These are phyloP conservation scores for Petaurus breviceps DNA, from an alignment of 2,113 vertebrate genomes.

Conservation along the genomic window DNA sequence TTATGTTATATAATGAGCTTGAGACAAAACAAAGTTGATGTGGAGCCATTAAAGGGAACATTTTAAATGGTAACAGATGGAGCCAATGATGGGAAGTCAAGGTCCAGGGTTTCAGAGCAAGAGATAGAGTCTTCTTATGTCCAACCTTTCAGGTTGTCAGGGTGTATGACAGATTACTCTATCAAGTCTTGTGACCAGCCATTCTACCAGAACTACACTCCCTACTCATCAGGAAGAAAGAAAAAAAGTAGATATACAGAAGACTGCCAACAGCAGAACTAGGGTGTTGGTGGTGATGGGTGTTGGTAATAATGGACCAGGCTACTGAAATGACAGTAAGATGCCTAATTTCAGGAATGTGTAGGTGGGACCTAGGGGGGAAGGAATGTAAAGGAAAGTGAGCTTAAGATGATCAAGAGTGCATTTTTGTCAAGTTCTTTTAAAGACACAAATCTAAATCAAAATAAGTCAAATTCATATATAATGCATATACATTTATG, in stretches of 20 bases:
- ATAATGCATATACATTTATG: constrained; percentile 21
- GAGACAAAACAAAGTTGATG: constrained; percentile 69
- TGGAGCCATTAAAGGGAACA: constrained; percentile 77
- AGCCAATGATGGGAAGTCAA: constrained; percentile 36
- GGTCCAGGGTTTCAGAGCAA: constrained; percentile 11
- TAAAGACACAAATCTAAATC: constrained; percentile 28
- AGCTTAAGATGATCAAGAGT: constrained; percentile 15
- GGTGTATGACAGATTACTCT: background rate
- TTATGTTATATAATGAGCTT: constrained; percentile 75
- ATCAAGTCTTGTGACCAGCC: background rate
- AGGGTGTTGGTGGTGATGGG: background rate
- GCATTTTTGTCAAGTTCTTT: constrained; percentile 20
- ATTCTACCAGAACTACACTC: background rate
- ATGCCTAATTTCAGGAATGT: constrained; percentile 5
- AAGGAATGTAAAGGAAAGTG: background rate
- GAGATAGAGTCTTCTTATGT: background rate
- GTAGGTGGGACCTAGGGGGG: background rate
- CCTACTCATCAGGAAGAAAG: background rate
- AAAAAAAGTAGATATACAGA: background rate
- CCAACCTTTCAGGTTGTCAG: background rate
- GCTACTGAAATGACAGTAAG: background rate
- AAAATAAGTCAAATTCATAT: constrained; percentile 55
- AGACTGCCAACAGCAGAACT: background rate
- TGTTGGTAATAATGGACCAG: background rate
- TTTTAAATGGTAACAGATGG: constrained; percentile 77